Base-by-base conservation (phyloP, 2,797 vertebrate genomes). In the Aythya fuligula region DNA sequence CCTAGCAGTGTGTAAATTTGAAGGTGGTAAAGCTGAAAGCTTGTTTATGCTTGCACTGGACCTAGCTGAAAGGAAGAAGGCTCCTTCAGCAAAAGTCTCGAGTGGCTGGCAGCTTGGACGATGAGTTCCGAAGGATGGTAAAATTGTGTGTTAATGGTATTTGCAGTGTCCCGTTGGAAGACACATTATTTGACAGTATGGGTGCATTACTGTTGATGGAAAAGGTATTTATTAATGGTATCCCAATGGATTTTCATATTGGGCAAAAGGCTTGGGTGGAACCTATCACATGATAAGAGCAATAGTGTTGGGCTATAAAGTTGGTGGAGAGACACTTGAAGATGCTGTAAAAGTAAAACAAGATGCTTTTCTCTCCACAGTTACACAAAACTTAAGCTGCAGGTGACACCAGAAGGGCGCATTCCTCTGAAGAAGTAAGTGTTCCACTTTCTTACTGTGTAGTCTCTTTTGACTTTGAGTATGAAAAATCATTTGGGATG, bases 361-460 rank as follows among this genome's bases (percentile, higher is more conserved):
- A 11, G 18, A 11, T 77, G 25, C 32, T 87, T 92, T 97, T 95
- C 64, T 97, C 87, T 95, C 73, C 61, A 56, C 96, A 98, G 98
- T 61, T 98, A 98, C 76, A 99, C 98, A 36, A 99, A 99, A 92
- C 98, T 99, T 89, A 99, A 98, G 92, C 98, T 99, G 94, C 99
- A 99, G 98, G 98, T 99, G 81, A 99, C 99, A 97, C 98, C 99
- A 39, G 99, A 99, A 95, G 99, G 99, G 13, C 98, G 98, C 91
- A 99, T 99, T 98, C 99, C 99, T 94, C 98, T 99, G 95, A 99
- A 99, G 98, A 99, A 99, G 99, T 99, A 98, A 99, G 99, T 98
- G 94, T 28, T 81, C 87, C 85, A 13, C 20, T 82, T 70, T 49
- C 25, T 45, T 57, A 14, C 36, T 10, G 0, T 0, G 5, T 22